Evolutionary conservation across 2,888 invertebrate genomes (phyloP).

Genomic region (Hypomecis punctinalis): DNA sequence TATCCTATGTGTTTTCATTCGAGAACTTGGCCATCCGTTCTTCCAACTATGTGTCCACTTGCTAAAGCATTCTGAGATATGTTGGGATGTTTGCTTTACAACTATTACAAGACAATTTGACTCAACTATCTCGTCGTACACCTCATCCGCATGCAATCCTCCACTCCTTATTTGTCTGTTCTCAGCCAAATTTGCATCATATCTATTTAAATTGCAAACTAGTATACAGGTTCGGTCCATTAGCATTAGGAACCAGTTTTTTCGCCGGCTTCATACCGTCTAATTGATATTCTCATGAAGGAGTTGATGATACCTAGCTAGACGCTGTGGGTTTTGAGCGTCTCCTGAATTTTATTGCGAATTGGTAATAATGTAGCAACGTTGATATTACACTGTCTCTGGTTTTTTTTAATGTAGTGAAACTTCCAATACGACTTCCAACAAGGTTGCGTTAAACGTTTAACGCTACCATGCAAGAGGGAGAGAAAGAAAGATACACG

Average conservation of each 20-base stretch:
- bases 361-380: not conserved
- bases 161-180: constrained; percentile 37
- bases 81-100: no score
- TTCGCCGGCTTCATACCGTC: constrained; percentile 30
- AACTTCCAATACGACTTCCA: no score
- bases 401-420: no score
- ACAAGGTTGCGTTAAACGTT: no score
- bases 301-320: constrained; percentile 24
- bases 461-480: no score
- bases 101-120: no score
- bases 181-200: constrained; percentile 43
- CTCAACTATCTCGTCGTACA: not conserved
- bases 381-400: not conserved
- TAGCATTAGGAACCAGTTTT: constrained; percentile 46
- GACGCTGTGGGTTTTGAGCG: not conserved
- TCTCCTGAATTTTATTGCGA: constrained; percentile 8
- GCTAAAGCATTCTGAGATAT: no score
- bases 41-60: no score
- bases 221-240: constrained; percentile 42
- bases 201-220: constrained; percentile 47
- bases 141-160: constrained; percentile 24
- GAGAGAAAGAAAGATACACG: no score
- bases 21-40: no score
- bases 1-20: no score
- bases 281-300: constrained; percentile 40